A percentile compares a stretch with the other conserved stretches of the same genome.
These are phyloP conservation scores for Ptilodon capucinus DNA, from an alignment of 2,888 invertebrate species.

Conservation along the genomic window DNA sequence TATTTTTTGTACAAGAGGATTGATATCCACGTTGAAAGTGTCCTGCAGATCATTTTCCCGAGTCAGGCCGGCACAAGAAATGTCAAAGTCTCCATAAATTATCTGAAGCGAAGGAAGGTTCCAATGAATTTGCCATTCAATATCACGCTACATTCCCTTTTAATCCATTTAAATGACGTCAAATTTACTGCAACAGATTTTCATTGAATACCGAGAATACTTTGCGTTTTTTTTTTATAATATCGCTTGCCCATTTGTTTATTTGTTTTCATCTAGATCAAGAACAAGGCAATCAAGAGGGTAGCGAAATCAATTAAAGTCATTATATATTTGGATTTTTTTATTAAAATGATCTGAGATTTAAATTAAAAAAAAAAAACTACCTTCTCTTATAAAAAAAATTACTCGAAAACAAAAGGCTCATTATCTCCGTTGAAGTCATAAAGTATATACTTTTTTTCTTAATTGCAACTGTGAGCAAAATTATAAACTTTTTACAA, in stretches of 20 bases:
- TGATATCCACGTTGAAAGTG: no score
- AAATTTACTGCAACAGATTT: constrained; percentile 74
- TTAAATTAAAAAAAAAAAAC: no score
- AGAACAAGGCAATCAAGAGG: constrained; percentile 25
- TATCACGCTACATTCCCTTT: constrained; percentile 77
- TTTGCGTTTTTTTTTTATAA: constrained; percentile 43
- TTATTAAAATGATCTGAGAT: no score
- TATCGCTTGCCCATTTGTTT: constrained; percentile 56
- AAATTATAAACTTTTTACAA: no score
- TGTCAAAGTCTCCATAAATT: constrained; percentile 68
- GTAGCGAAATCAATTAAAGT: neutral
- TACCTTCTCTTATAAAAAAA: no score
- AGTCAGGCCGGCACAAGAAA: constrained; percentile 37
- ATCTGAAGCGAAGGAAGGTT: constrained; percentile 49
- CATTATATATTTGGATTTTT: no score
- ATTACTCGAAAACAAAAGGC: no score
- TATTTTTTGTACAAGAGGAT: no score
- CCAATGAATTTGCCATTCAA: constrained; percentile 73
- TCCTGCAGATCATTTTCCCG: neutral
- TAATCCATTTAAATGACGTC: constrained; percentile 76
- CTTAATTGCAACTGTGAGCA: no score
- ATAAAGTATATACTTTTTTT: no score
- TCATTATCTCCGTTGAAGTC: no score
- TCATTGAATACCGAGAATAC: constrained; percentile 61
- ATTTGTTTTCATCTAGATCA: constrained; percentile 44